Evolutionary conservation across 1,140 invertebrate genomes (phyloP).

Genomic region (Diachasma alloeum): DNA sequence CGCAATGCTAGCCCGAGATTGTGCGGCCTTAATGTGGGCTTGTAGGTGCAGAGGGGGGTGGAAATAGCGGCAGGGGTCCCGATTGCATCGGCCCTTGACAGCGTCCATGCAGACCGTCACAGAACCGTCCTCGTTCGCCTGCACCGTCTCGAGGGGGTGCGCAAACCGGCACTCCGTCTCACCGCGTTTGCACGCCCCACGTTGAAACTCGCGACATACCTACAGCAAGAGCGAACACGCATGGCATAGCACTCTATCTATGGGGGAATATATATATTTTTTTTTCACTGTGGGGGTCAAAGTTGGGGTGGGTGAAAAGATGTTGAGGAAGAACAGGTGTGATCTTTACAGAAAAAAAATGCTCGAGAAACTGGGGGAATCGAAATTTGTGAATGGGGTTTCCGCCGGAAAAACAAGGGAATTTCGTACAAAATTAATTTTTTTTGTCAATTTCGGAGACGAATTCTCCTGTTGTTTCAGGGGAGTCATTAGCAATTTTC

Average conservation of each 20-base stretch:
- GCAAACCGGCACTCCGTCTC: conserved; percentile 97
- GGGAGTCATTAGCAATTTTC: too few relatives aligned
- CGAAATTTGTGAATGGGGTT: too few relatives aligned
- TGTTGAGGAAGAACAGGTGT: neutral
- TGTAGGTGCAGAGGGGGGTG: conserved; percentile 97
- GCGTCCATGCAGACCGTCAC: conserved; percentile 99
- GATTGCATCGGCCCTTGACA: conserved; percentile 95
- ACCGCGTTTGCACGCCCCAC: conserved; percentile 94
- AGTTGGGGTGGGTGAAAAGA: neutral
- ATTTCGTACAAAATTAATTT: too few relatives aligned
- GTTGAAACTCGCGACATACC: conserved; percentile 98
- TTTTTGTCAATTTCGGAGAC: too few relatives aligned
- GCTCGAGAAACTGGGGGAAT: too few relatives aligned
- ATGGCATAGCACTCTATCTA: conserved; percentile 66
- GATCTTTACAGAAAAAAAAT: neutral
- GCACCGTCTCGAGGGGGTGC: conserved; percentile 94
- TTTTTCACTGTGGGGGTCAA: neutral
- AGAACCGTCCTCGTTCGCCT: conserved; percentile 92
- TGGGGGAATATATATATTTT: conserved; percentile 28
- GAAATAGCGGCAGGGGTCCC: conserved; percentile 96
- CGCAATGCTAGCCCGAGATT: conserved; percentile 90
- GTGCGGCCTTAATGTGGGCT: conserved; percentile 97
- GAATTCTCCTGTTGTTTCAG: too few relatives aligned
- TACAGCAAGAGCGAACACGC: conserved; percentile 72
- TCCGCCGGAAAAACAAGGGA: too few relatives aligned